Base-by-base conservation (phyloP, 1,140 invertebrate genomes). In the Chrysopa pallens region DNA sequence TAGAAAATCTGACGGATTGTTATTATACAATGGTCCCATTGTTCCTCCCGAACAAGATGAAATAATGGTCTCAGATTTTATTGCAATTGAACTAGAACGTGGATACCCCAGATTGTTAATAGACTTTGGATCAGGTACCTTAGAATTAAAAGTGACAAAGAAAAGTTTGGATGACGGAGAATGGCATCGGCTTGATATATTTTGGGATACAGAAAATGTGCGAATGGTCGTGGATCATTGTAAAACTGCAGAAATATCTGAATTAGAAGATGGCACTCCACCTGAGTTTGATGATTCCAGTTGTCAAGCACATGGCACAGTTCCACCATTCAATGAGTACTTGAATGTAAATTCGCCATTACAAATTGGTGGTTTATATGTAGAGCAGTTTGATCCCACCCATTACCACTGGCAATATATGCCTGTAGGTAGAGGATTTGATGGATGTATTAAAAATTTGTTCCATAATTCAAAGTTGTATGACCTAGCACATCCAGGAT, bases 21-120 rank as follows among this genome's bases (percentile, higher is more conserved):
- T 98, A 36, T 64, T 98, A 7, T 98, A 97, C 60, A 97, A 96
- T 62, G 94, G 94, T 29, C 93, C 94, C 1, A 91, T 95, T 50
- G 87, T 87, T 11, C 81, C 86, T 38, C 87, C 86, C 0, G 87
- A 92, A 64, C 61, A 74, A 4, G 88, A 92, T 56, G 87, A 92
- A 72, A 72, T 79, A 46, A 74, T 90, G 62, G 79, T 90, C 36
- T 87, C 83, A 2, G 84, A 98, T 64, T 98, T 95, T 50, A 88
- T 98, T 49, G 86, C 90, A 2, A 62, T 98, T 23, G 91, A 96
- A 63, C 57, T 98, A 50, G 80, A 88, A 56, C 74, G 84, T 46
- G 93, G 92, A 12, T 85, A 87, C 59, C 91, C 92, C 0, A 64
- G 85, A 45, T 62, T 98, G 2, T 68, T 94, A 1, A 79, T 98